phyloP scores from a whole-genome alignment of 2,113 vertebrate species.

The Dipodomys stephensi region DNA sequence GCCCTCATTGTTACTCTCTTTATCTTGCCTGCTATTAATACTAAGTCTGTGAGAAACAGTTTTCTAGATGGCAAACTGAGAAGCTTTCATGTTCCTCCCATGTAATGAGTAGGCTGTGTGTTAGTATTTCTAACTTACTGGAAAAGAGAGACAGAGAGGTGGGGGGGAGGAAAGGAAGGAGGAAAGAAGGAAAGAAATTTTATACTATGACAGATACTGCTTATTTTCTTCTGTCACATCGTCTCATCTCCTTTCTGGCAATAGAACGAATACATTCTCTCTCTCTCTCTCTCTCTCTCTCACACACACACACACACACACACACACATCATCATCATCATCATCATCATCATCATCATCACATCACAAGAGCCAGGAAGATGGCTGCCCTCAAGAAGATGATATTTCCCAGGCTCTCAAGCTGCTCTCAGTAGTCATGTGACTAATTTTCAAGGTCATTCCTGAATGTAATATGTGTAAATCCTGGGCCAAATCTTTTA shows the following conservation, averaged over 20 bases:
- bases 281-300: too few species aligned
- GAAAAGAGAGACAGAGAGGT: too few species aligned
- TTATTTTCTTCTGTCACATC: background rate
- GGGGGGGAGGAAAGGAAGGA: too few species aligned
- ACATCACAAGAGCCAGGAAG: background rate
- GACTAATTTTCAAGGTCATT: background rate
- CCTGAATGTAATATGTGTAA: background rate
- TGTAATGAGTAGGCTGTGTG: background rate
- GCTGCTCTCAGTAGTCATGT: background rate
- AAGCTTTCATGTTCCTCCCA: background rate
- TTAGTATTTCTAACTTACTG: background rate
- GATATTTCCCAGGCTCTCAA: background rate
- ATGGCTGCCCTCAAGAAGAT: background rate
- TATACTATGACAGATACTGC: background rate
- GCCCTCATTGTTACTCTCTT: background rate
- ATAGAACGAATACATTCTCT: too few species aligned
- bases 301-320: background rate
- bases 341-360: background rate
- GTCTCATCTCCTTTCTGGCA: background rate
- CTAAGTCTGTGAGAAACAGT: background rate
- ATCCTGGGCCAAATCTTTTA: conserved; percentile 15
- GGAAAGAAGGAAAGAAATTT: too few species aligned
- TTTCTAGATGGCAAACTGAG: conserved; percentile 2
- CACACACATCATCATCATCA: background rate
- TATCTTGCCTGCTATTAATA: background rate